Conservation (phyloP, 2,888 invertebrate species). For the Habrosyne pyritoides region DNA sequence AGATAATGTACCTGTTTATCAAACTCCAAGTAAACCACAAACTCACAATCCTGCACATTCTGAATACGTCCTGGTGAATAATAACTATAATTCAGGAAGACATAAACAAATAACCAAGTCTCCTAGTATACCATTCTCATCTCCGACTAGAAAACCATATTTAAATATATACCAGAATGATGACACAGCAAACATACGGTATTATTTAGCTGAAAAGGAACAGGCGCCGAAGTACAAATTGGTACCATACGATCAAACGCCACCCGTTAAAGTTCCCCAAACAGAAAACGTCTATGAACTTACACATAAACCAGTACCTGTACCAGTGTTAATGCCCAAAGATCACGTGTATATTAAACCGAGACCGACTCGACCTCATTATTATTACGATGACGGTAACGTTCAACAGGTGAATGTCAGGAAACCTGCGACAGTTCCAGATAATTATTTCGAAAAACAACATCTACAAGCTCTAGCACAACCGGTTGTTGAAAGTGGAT, state of each 20-base stretch:
- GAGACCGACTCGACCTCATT: constrained; percentile 58
- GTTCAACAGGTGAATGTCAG: constrained; percentile 48
- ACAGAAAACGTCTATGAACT: constrained; percentile 17
- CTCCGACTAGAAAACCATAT: constrained; percentile 58
- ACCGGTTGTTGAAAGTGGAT: constrained; percentile 67
- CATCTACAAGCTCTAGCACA: constrained; percentile 44
- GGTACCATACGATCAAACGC: constrained; percentile 79
- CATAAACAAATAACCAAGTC: constrained; percentile 53
- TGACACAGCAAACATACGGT: constrained; percentile 57
- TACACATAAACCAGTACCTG: constrained; percentile 48
- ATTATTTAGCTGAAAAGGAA: constrained; percentile 68
- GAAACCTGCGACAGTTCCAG: constrained; percentile 62
- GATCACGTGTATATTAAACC: constrained; percentile 63
- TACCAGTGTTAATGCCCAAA: constrained; percentile 50
- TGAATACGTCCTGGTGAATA: constrained; percentile 43
- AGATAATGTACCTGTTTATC: constrained; percentile 54
- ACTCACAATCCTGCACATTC: constrained; percentile 55
- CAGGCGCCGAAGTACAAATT: constrained; percentile 69
- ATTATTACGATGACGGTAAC: constrained; percentile 51
- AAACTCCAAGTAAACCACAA: constrained; percentile 46
- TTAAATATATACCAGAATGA: constrained; percentile 56
- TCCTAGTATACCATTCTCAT: constrained; percentile 42
- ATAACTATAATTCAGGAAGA: constrained; percentile 52
- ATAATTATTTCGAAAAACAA: constrained; percentile 71
- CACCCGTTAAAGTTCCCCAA: constrained; percentile 57